phyloP scores from a whole-genome alignment of 2,113 vertebrate species.

The Pogona vitticeps region DNA sequence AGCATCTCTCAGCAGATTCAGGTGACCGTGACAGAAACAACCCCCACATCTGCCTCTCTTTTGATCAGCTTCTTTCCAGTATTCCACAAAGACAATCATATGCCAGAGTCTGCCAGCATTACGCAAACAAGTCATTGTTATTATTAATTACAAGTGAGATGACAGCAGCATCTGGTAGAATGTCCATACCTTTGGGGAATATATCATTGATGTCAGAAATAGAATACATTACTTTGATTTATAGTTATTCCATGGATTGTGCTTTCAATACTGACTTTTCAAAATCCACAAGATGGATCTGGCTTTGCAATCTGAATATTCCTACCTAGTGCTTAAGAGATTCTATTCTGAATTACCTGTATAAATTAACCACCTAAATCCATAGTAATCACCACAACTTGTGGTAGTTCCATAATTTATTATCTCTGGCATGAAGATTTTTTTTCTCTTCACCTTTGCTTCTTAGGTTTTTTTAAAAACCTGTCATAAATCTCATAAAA shows the following conservation, averaged over 20 bases:
- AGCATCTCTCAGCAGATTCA: background rate
- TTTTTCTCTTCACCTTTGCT: no score
- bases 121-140: background rate
- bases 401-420: background rate
- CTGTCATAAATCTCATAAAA: background rate
- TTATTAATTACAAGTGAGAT: background rate
- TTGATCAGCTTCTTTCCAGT: background rate
- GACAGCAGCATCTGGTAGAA: background rate
- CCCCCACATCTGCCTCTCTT: background rate
- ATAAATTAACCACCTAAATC: background rate
- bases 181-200: background rate
- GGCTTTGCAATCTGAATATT: background rate
- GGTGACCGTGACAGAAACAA: background rate
- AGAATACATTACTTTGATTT: background rate
- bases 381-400: background rate
- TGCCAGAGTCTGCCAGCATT: background rate
- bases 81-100: background rate
- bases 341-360: background rate
- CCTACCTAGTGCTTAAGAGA: background rate
- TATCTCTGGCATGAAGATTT: background rate
- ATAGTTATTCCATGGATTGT: background rate
- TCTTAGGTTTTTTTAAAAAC: no score
- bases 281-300: background rate
- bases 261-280: background rate
- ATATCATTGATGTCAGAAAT: background rate